A percentile compares a stretch with the other conserved stretches of the same genome.
These are phyloP conservation scores for Ceyx margarethae DNA, from an alignment of 2,113 vertebrate species.

Conservation along the genomic window DNA sequence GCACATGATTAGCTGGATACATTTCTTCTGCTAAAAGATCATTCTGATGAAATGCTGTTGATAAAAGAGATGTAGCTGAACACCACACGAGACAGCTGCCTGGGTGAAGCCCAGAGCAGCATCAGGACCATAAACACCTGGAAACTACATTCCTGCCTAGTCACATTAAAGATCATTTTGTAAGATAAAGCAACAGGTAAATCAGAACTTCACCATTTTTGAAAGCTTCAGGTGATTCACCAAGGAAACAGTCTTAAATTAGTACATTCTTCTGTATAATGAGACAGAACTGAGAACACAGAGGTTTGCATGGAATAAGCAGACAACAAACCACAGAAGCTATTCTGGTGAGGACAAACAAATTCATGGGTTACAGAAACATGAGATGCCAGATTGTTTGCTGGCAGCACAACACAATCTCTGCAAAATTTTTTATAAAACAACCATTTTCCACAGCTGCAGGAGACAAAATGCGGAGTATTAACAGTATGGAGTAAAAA, in stretches of 20 bases:
- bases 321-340: slow-evolving; percentile 2
- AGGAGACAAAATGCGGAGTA: neutral
- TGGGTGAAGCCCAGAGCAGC: neutral
- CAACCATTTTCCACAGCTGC: neutral
- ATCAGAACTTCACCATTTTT: slow-evolving; percentile 12
- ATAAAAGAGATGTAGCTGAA: neutral
- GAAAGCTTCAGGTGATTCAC: slow-evolving; percentile 47
- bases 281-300: neutral
- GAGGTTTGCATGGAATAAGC: neutral
- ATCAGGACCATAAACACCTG: neutral
- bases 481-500: neutral
- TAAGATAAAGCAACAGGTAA: slow-evolving; percentile 16
- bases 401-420: neutral
- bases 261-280: neutral
- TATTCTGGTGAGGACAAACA: slow-evolving; percentile 31
- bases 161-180: neutral
- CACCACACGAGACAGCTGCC: neutral
- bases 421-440: neutral
- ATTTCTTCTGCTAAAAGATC: neutral
- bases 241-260: slow-evolving; percentile 50
- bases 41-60: neutral
- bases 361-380: slow-evolving; percentile 13
- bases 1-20: neutral
- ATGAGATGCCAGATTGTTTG: neutral
- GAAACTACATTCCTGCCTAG: neutral